Evolutionary conservation across 2,888 invertebrate species (phyloP), one percentile per base, ranked within the genome.

Genomic region (Agonopterix alstromeriana): DNA sequence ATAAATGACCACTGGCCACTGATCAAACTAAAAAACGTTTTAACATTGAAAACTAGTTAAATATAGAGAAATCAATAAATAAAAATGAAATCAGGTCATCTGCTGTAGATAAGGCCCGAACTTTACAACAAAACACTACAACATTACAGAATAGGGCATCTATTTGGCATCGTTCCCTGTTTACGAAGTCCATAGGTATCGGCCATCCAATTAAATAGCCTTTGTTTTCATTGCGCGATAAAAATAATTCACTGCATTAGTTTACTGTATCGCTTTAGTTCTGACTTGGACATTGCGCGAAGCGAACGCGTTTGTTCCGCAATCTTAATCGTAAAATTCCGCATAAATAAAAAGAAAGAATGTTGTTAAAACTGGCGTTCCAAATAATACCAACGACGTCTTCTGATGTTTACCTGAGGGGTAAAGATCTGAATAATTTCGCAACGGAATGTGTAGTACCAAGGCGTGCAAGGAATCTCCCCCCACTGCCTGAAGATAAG

Each of bases 401-500:
- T 84, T 82, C 51, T 27, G 27, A 82, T 85, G 82, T 52, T 85
- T 27, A 27, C 27, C 27, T 27, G 49, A 67, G 79, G 58, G 67
- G 69, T 49, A 85, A 81, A 43, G 84, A 83, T 42, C 57, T 71
- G n/a, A 81, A 77, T 47, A 63, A 59, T 52, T 82, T 75, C 45
- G 77, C 74, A 3, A 82, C 80, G 0, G 84, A 86, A 54, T 86
- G 82, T 55, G 78, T 84, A 10, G 57, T 81, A 12, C 84, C 85
- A 8, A 65, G 77, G 8, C 70, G 84, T 1, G 75, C 81, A 1
- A 68, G 83, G 38, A 71, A 66, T 40, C 60, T 87, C 3, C 77
- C 87, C 5, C 77, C 87, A 1, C 56, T 87, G 12, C 85, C 83
- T 0, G 87, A 87, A 54, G 86, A 86, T 55, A 82, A 80, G 53